phyloP scores from a whole-genome alignment of 2,888 invertebrate genomes.

The Leptodirus hochenwartii region DNA sequence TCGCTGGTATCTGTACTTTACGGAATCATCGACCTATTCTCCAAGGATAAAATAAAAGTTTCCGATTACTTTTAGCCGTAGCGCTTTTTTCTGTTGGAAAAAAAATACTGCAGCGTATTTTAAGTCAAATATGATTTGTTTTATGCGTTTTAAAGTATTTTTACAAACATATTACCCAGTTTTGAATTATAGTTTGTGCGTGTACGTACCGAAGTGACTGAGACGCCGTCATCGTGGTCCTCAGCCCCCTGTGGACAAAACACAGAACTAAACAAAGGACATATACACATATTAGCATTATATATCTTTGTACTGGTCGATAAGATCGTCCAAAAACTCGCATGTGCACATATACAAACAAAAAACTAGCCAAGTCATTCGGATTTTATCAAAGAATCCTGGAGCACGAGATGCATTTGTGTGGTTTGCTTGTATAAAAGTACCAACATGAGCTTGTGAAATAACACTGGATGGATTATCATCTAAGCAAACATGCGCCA shows the following conservation, averaged over 20 bases:
- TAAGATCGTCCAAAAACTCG: slow-evolving; percentile 24
- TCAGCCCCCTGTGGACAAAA: slow-evolving; percentile 44
- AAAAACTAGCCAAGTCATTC: slow-evolving; percentile 24
- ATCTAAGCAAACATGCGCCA: too few species aligned
- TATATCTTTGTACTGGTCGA: slow-evolving; percentile 20
- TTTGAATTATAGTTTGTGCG: too few species aligned
- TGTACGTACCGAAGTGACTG: slow-evolving; percentile 53
- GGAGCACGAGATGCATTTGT: slow-evolving; percentile 22
- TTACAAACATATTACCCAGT: too few species aligned
- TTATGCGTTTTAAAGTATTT: too few species aligned
- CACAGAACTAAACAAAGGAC: slow-evolving; percentile 26
- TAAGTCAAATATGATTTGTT: too few species aligned
- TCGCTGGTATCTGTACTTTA: too few species aligned
- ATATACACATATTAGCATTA: slow-evolving; percentile 29
- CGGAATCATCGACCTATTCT: too few species aligned
- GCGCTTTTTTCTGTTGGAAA: too few species aligned
- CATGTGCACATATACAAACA: slow-evolving; percentile 5
- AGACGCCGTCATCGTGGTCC: slow-evolving; percentile 56
- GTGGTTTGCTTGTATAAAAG: slow-evolving; percentile 24
- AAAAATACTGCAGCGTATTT: too few species aligned
- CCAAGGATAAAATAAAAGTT: slow-evolving; percentile 6
- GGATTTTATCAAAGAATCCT: slow-evolving; percentile 26
- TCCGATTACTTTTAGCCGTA: too few species aligned
- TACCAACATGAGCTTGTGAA: too few species aligned
- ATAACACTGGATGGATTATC: too few species aligned